phyloP scores from a whole-genome alignment of 1,140 invertebrate species.

The Cataglyphis hispanica region DNA sequence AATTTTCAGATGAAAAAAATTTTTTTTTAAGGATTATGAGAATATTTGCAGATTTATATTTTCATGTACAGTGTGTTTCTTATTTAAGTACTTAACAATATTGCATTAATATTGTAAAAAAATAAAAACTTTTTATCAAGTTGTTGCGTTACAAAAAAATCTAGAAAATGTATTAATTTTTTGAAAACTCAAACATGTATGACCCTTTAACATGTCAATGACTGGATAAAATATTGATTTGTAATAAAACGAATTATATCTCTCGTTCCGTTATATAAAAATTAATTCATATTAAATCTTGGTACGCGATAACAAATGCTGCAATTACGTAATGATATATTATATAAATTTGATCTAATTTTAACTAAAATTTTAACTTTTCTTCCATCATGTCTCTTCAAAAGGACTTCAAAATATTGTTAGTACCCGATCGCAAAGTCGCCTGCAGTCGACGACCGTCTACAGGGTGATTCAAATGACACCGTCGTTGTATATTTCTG shows the following conservation, averaged over 20 bases:
- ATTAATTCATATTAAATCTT: not conserved
- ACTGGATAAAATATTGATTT: not conserved
- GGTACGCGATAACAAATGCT: not conserved
- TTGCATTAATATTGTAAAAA: too few relatives aligned
- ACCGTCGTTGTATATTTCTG: slow-evolving; percentile 45
- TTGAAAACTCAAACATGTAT: too few relatives aligned
- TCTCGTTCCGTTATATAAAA: not conserved
- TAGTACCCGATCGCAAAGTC: slow-evolving; percentile 57
- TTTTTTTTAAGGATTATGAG: too few relatives aligned
- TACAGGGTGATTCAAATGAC: slow-evolving; percentile 40
- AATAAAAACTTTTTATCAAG: too few relatives aligned
- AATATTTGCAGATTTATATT: too few relatives aligned
- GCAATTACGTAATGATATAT: not conserved
- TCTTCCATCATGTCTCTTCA: not conserved
- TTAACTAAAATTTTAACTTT: slow-evolving; percentile 19
- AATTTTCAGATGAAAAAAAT: too few relatives aligned
- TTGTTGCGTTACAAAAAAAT: too few relatives aligned
- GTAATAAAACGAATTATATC: not conserved
- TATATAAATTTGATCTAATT: slow-evolving; percentile 49
- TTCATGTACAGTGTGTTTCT: too few relatives aligned
- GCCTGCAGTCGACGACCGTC: slow-evolving; percentile 58
- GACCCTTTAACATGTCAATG: not conserved
- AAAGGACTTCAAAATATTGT: not conserved
- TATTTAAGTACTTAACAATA: too few relatives aligned
- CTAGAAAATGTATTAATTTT: too few relatives aligned